Evolutionary conservation across 2,888 invertebrate genomes (phyloP), one percentile per base, ranked within the genome.

Genomic region (Lathronympha strigana): DNA sequence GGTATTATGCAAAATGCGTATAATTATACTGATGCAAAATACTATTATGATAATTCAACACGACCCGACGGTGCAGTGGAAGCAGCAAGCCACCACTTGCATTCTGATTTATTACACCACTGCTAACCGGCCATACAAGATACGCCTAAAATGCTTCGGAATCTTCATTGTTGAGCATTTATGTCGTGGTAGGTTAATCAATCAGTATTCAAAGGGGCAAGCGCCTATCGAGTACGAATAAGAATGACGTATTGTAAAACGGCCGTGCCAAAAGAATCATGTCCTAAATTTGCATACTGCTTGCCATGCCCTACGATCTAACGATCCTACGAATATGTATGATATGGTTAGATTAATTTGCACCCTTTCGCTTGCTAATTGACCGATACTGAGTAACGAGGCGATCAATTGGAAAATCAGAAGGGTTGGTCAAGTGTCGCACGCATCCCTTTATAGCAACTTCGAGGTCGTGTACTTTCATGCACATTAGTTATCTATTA

Each of bases 41-140:
- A 76, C 67, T 67, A 69, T 73, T 76, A 84, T 84, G 82, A 82
- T 78, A 83, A 87, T 84, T 79, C 75, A 82, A 87, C 86, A 84
- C 69, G 78, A 73, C 76, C 80, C 83, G 82, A 86, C 86, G 79
- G 73, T 76, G 79, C 72, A 74, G 77, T 75, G 73, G 80, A 87
- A 83, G 87, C 84, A 87, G 82, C 79, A 76, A 67, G 74, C 69
- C 73, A 76, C 76, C 73, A 76, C 79, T 73, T 78, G 89, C 83
- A 90, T 90, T 87, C 87, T 82, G 88, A 90, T 88, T 81, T 74
- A 81, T 80, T 77, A 79, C 80, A 76, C 80, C 76, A 79, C 76
- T 64, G 72, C 71, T 76, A 83, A 73, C 77, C 84, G 73, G 74
- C 79, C 74, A 71, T 80, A 77, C 75, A 53, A 74, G 81, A 78